phyloP scores from a whole-genome alignment of 2,797 vertebrate genomes.

The Melanogrammus aeglefinus region DNA sequence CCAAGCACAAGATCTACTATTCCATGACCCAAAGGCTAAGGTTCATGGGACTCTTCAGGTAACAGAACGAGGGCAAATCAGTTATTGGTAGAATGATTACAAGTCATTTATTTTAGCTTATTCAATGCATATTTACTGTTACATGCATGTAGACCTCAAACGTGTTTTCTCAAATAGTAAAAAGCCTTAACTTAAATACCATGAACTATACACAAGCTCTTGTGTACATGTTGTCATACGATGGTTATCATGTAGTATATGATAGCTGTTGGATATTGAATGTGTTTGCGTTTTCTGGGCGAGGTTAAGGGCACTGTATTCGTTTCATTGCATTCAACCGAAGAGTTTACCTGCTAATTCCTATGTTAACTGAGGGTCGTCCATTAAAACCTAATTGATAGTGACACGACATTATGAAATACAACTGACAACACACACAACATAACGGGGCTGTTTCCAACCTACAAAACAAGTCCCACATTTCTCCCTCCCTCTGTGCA shows the following conservation, averaged over 20 bases:
- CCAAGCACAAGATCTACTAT: conserved; percentile 85
- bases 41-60: conserved; percentile 92
- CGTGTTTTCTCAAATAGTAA: too few species aligned
- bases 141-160: too few species aligned
- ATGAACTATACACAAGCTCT: not conserved
- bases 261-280: not conserved
- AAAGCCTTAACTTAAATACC: not conserved
- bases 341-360: too few species aligned
- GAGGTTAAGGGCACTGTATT: not conserved
- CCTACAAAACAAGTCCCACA: not conserved
- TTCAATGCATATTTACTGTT: not conserved
- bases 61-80: conserved; percentile 8
- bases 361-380: too few species aligned
- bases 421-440: not conserved
- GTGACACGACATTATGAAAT: not conserved
- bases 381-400: not conserved
- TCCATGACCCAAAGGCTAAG: conserved; percentile 84
- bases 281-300: not conserved
- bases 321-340: not conserved
- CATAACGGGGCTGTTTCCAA: not conserved
- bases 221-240: not conserved
- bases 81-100: too few species aligned
- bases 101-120: not conserved
- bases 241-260: not conserved
- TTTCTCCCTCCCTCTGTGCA: conserved; percentile 47